phyloP scores from a whole-genome alignment of 2,888 invertebrate genomes.

The Metallyticus violacea region DNA sequence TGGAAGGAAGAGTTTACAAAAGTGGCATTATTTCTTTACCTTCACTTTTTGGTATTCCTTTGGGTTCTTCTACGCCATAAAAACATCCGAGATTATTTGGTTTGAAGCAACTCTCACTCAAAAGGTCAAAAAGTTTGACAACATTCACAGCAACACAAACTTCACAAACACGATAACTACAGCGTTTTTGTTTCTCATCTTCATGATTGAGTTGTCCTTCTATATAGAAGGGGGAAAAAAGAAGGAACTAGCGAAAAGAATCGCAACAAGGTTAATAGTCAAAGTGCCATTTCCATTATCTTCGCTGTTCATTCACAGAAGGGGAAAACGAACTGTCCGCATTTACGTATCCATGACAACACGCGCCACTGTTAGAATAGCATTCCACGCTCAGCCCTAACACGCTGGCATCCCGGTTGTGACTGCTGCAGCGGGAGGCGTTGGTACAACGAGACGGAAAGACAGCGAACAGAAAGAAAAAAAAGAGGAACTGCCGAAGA shows the following conservation, averaged over 20 bases:
- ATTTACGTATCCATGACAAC: background rate
- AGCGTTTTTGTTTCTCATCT: background rate
- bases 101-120: background rate
- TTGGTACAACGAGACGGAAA: background rate
- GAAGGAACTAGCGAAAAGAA: background rate
- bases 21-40: background rate
- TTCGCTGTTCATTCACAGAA: background rate
- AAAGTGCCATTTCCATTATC: background rate
- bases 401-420: background rate
- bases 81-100: background rate
- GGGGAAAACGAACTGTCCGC: background rate
- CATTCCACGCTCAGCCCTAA: background rate
- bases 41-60: background rate
- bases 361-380: background rate
- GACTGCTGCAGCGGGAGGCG: background rate
- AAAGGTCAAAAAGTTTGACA: background rate
- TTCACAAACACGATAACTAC: background rate
- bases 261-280: background rate
- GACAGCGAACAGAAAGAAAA: background rate
- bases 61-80: background rate
- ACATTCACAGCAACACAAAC: background rate
- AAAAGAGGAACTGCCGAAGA: background rate
- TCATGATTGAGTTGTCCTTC: background rate
- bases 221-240: background rate
- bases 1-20: background rate